Percentiles rank a stretch among this genome's conserved stretches.
These are phyloP conservation scores for Apocrypta bakeri DNA, from an alignment of 1,140 invertebrate species.

Conservation along the genomic window DNA sequence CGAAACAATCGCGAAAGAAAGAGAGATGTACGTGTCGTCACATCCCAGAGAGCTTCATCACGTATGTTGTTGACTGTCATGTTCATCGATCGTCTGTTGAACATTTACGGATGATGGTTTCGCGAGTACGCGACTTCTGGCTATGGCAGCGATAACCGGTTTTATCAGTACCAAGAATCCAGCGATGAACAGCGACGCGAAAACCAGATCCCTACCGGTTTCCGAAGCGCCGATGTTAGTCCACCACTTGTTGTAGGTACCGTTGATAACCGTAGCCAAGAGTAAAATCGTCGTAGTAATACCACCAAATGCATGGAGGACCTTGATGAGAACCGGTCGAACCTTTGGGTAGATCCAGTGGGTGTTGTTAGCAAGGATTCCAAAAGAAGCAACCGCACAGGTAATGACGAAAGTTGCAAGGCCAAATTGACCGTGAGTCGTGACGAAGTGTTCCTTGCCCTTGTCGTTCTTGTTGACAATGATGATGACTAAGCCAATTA, in stretches of 20 bases:
- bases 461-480: slow-evolving; percentile 62
- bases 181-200: slow-evolving; percentile 64
- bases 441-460: slow-evolving; percentile 59
- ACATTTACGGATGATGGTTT: slow-evolving; percentile 50
- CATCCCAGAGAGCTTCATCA: slow-evolving; percentile 41
- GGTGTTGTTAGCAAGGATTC: slow-evolving; percentile 67
- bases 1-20: neutral
- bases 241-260: slow-evolving; percentile 65
- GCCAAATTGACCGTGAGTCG: slow-evolving; percentile 64
- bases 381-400: slow-evolving; percentile 57
- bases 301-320: slow-evolving; percentile 65
- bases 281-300: slow-evolving; percentile 63
- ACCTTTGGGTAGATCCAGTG: slow-evolving; percentile 67
- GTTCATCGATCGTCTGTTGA: slow-evolving; percentile 25
- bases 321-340: slow-evolving; percentile 64
- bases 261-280: slow-evolving; percentile 65
- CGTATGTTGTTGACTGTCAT: slow-evolving; percentile 2
- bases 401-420: slow-evolving; percentile 62
- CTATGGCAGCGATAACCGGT: slow-evolving; percentile 63
- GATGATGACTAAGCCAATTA: slow-evolving; percentile 65
- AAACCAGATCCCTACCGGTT: slow-evolving; percentile 59
- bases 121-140: slow-evolving; percentile 62
- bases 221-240: slow-evolving; percentile 45
- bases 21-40: too few species aligned
- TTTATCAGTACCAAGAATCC: slow-evolving; percentile 65